Percentiles rank a stretch among this genome's conserved stretches.
Conservation (phyloP, 2,113 vertebrate genomes). For the Cynocephalus volans region DNA sequence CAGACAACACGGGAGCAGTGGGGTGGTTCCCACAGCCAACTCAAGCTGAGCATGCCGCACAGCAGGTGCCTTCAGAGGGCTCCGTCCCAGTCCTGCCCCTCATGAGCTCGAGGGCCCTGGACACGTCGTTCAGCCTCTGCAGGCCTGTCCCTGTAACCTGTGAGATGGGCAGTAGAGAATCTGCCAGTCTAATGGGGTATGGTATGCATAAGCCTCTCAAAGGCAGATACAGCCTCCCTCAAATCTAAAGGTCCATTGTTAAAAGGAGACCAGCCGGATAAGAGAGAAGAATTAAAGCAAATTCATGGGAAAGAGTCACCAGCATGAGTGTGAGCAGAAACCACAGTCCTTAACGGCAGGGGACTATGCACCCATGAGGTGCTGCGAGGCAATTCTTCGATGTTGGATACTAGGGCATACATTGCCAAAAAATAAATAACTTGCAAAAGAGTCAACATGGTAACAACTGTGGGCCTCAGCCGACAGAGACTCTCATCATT, state of each 20-base stretch:
- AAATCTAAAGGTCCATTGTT: background rate
- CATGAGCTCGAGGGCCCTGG: background rate
- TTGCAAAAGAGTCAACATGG: background rate
- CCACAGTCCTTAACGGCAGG: background rate
- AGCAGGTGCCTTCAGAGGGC: background rate
- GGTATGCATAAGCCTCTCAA: too few relatives aligned
- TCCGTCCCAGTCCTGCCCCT: background rate
- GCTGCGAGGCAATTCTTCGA: background rate
- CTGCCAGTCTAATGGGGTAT: background rate
- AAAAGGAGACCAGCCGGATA: background rate
- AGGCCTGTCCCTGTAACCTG: background rate
- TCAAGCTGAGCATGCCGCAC: background rate
- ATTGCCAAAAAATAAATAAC: background rate
- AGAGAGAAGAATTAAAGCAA: background rate
- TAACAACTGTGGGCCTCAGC: background rate
- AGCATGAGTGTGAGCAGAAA: background rate
- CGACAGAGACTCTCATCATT: slow-evolving; percentile 39
- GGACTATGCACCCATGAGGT: fast-evolving
- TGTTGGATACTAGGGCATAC: background rate
- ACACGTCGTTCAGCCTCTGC: background rate
- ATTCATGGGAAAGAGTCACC: background rate
- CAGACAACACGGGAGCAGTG: background rate
- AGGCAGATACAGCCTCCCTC: background rate
- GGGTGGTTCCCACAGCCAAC: background rate
- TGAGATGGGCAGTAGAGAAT: too few relatives aligned